Percentiles rank a stretch among this genome's conserved stretches.
Evolutionary conservation across 2,888 invertebrate species (phyloP).

Genomic region (Labia minor): DNA sequence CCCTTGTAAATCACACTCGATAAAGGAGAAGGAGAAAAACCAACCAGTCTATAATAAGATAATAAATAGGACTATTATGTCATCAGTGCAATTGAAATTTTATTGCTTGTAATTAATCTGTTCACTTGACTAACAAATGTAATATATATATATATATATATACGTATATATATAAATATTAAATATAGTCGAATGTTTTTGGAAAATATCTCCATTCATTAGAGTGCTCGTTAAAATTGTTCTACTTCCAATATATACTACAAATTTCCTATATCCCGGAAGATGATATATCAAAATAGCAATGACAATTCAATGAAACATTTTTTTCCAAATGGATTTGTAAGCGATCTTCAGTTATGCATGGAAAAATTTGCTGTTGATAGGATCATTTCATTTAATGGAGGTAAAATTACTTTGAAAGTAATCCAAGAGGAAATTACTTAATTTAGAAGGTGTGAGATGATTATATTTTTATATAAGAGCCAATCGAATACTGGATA

Average conservation of each 20-base stretch:
- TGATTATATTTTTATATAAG: constrained; percentile 1
- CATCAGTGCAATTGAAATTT: constrained; percentile 20
- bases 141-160: neutral
- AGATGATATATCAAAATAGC: too few species aligned
- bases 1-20: constrained; percentile 8
- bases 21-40: constrained; percentile 13
- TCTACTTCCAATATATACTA: too few species aligned
- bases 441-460: neutral
- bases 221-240: too few species aligned
- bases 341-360: neutral
- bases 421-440: neutral
- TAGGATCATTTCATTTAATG: neutral
- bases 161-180: too few species aligned
- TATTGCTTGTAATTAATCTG: constrained; percentile 21
- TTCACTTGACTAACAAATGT: constrained; percentile 1
- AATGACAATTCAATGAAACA: too few species aligned
- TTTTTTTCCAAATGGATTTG: too few species aligned
- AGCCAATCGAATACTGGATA: neutral
- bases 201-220: too few species aligned
- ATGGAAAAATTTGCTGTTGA: constrained; percentile 21
- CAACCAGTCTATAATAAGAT: constrained; percentile 13
- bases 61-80: constrained; percentile 18
- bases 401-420: neutral
- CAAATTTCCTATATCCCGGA: too few species aligned
- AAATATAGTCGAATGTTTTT: too few species aligned